Base-by-base conservation (phyloP, 2,888 invertebrate genomes). In the Onchidella celtica region DNA sequence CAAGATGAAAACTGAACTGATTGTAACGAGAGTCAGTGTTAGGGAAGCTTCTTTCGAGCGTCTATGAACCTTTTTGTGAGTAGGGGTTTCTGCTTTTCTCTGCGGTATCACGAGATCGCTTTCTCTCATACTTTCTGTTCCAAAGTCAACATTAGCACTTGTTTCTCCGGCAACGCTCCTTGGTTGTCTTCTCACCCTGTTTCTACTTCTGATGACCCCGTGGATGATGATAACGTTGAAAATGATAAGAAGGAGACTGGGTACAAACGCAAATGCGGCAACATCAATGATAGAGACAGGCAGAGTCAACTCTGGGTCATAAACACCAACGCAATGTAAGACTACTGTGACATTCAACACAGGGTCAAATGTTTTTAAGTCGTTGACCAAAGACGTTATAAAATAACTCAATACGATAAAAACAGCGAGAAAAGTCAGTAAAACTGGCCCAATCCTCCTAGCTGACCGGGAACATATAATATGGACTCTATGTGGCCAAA, bases 401-500 rank as follows among this genome's bases (percentile, higher is more conserved):
- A 69, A 9, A 4, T 40, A n/a, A 24, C 69, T 69, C n/a, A 69
- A 27, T 3, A 11, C 11, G n/a, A 38, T 40, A 40, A 69, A 69
- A 1, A 40, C 14, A 11, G 40, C 1, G 6, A 69, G 9, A 24
- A 69, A 24, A 11, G 11, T 69, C n/a, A 11, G 24, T 6, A 69
- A 38, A 40, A 40, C 40, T 24, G 27, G 1, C 1, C 21, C 34
- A 27, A n/a, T 1, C 1, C 24, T 40, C 3, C 3, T 17, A 47
- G 47, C 47, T 47, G 47, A 40, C 11, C 14, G 21, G 9, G 40
- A 38, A 27, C 69, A 69, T 2, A 69, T 1, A 21, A 40, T n/a
- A 27, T 69, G 36, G 1, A 69, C 27, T 0, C 69, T 38, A 40
- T 69, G 40, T 40, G 69, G 69, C 69, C 69, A 69, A 69, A 69